Base-by-base conservation (phyloP, 1,140 invertebrate genomes). In the Saccostrea glomerata region DNA sequence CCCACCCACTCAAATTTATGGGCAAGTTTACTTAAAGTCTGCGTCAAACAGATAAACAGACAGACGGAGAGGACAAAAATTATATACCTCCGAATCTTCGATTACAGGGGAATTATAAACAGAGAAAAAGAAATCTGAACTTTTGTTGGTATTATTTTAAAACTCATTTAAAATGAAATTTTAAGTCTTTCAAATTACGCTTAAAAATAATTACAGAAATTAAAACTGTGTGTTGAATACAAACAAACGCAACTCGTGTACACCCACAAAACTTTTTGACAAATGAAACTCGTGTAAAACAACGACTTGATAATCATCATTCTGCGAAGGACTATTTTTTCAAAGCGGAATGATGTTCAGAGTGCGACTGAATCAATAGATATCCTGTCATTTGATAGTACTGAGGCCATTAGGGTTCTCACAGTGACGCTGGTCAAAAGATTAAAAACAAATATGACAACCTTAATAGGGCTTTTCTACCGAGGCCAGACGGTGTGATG, bases 381-480 rank as follows among this genome's bases (percentile, higher is more conserved):
- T 77, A 77, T 77, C 70, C 30, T 36, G 70, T 77, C 25, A 77
- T 25, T 77, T 77, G 70, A 77, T 77, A 77, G 25, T 13, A 25
- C 25, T 17, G 25, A 13, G 36, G 15, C 25, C 70, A 77, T 77
- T 77, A 77, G 70, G 70, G 25, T 30, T 30, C 70, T 77, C 70
- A 36, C 70, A 12, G 70, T 77, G 25, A 25, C 70, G 70, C 30
- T 77, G 70, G 70, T 77, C 70, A 77, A 77, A 63, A 77, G 70
- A 77, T 77, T 77, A 77, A 77, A 77, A 77, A 25, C 70, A 77
- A 77, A 77, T 77, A 77, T 36, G 23, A 30, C 70, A 77, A 77
- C 70, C 66, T 77, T 77, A 77, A 77, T 30, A 77, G 15, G 9
- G 70, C 70, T 77, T 77, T 77, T 77, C 20, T 77, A 36, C 11